phyloP scores from a whole-genome alignment of 1,140 invertebrate species.

The Solenopsis invicta region DNA sequence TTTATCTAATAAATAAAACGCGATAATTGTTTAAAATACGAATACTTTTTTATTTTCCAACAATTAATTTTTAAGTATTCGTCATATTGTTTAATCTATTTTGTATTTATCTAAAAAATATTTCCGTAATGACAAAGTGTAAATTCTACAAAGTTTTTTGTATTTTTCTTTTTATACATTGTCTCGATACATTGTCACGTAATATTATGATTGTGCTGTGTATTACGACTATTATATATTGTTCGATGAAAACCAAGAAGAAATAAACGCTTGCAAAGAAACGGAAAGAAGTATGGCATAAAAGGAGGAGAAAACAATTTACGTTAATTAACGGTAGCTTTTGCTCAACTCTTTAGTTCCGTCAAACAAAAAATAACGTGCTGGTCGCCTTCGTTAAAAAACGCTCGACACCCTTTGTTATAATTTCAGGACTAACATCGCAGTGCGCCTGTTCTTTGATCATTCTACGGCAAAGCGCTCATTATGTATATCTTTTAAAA shows the following conservation, averaged over 20 bases:
- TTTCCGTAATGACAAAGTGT: neutral
- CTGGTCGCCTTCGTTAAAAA: conserved; percentile 67
- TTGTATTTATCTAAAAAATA: too few species aligned
- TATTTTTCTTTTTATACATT: neutral
- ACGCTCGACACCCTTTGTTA: conserved; percentile 66
- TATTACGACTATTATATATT: conserved; percentile 33
- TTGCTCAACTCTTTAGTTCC: conserved; percentile 49
- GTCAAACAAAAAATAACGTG: conserved; percentile 64
- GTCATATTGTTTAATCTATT: neutral
- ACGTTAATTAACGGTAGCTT: conserved; percentile 84
- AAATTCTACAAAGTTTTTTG: neutral
- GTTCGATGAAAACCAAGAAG: conserved; percentile 74
- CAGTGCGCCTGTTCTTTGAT: conserved; percentile 72
- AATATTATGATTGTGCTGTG: conserved; percentile 31
- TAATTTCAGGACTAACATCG: conserved; percentile 68
- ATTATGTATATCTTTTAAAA: conserved; percentile 64
- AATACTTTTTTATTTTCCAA: neutral
- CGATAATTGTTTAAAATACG: neutral
- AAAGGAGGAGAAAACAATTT: conserved; percentile 81
- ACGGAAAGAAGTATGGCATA: conserved; percentile 68
- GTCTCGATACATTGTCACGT: neutral
- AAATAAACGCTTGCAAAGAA: conserved; percentile 73
- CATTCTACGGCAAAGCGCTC: conserved; percentile 66
- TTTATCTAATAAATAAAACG: neutral
- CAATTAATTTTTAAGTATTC: neutral